A percentile compares a stretch with the other conserved stretches of the same genome.
Conservation (phyloP, 2,888 invertebrate genomes). For the Nomada ruficornis region DNA sequence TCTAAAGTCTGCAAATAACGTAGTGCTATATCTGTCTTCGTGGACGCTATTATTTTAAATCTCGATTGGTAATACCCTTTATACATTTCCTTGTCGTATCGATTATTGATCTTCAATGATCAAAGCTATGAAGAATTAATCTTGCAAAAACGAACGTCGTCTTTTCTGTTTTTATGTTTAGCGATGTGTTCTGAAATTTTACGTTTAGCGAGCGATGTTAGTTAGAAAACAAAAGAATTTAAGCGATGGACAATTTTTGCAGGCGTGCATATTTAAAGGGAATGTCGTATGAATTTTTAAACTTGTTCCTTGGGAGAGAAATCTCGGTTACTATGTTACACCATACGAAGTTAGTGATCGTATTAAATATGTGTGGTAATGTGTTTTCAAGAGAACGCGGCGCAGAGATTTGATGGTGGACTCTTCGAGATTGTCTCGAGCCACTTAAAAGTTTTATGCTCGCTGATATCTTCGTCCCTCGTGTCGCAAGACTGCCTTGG, state of each 20-base stretch:
- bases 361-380: conserved; percentile 45
- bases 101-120: no score
- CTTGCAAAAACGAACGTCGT: no score
- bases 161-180: not conserved
- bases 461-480: not conserved
- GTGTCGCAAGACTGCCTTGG: conserved; percentile 13
- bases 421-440: conserved; percentile 43
- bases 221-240: not conserved
- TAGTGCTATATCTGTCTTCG: no score
- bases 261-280: not conserved
- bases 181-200: not conserved
- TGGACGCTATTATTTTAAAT: no score
- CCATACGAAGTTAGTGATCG: conserved; percentile 21
- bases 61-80: no score
- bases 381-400: conserved; percentile 19
- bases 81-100: no score
- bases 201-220: not conserved
- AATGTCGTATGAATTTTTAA: conserved; percentile 35
- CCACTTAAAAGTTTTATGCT: conserved; percentile 34
- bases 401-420: conserved; percentile 13
- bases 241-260: conserved; percentile 1
- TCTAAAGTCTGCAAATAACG: not conserved
- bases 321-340: not conserved
- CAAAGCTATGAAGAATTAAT: no score
- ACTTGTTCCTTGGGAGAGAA: conserved; percentile 18